Percentiles rank a stretch among this genome's conserved stretches.
phyloP scores from a whole-genome alignment of 1,140 invertebrate genomes.

The Elymnias hypermnestra region DNA sequence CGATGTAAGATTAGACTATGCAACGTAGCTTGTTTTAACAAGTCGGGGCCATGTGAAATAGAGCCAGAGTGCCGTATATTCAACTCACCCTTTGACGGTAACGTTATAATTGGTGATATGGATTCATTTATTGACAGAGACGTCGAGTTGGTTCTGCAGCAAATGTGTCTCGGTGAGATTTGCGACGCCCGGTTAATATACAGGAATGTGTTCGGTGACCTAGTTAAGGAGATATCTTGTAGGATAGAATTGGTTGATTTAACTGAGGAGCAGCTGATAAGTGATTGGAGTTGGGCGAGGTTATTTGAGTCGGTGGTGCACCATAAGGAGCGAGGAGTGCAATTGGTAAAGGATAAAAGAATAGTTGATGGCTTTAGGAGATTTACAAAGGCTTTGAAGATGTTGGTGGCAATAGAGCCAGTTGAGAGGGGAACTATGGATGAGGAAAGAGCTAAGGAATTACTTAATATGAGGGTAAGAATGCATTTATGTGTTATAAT shows the following conservation, averaged over 20 bases:
- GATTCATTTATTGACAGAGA: constrained; percentile 58
- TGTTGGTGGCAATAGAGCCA: constrained; percentile 80
- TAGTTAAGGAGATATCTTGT: constrained; percentile 47
- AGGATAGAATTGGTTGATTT: constrained; percentile 49
- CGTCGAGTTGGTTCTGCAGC: constrained; percentile 53
- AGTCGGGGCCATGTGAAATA: constrained; percentile 35
- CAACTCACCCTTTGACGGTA: constrained; percentile 46
- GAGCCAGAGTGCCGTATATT: constrained; percentile 47
- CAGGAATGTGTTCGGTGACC: constrained; percentile 31
- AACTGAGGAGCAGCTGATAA: constrained; percentile 57
- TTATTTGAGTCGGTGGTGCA: constrained; percentile 47
- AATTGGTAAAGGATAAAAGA: constrained; percentile 48
- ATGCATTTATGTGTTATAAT: too few relatives aligned
- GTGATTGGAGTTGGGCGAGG: constrained; percentile 59
- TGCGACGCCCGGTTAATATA: constrained; percentile 42
- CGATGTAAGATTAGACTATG: constrained; percentile 48
- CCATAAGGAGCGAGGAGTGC: constrained; percentile 57
- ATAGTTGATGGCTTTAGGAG: constrained; percentile 54
- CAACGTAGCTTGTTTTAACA: constrained; percentile 37
- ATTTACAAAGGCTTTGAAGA: constrained; percentile 80
- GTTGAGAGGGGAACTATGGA: constrained; percentile 65
- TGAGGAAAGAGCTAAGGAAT: constrained; percentile 62
- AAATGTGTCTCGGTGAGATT: constrained; percentile 56
- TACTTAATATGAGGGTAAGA: constrained; percentile 52
- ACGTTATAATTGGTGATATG: constrained; percentile 55